phyloP scores from a whole-genome alignment of 2,888 invertebrate species.

The Philereme transversata region DNA sequence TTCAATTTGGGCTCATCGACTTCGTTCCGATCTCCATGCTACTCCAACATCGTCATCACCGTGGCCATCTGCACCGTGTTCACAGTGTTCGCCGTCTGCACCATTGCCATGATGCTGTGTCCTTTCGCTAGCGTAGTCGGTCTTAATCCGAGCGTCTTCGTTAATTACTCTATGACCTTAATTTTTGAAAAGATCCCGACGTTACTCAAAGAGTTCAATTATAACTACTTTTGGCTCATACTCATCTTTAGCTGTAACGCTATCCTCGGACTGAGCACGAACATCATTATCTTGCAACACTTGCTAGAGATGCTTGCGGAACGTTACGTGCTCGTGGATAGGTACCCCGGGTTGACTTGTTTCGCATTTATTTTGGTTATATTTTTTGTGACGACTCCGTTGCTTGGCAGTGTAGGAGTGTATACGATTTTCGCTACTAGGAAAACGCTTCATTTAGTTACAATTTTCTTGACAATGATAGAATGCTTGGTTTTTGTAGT shows the following conservation, averaged over 20 bases:
- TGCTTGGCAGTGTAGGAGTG: conserved; percentile 53
- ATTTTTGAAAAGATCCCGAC: conserved; percentile 64
- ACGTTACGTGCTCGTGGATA: conserved; percentile 45
- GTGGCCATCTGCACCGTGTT: conserved; percentile 48
- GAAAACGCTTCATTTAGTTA: conserved; percentile 42
- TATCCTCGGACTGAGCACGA: conserved; percentile 49
- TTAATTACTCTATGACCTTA: conserved; percentile 47
- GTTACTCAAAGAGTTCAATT: conserved; percentile 54
- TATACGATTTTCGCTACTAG: conserved; percentile 46
- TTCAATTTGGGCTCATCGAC: conserved; percentile 57
- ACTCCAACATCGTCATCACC: conserved; percentile 59
- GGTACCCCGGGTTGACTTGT: conserved; percentile 55
- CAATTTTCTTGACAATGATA: conserved; percentile 49
- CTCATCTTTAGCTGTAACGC: conserved; percentile 53
- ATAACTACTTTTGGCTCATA: conserved; percentile 54
- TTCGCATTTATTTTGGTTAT: conserved; percentile 43
- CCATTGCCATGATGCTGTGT: conserved; percentile 62
- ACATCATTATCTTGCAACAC: conserved; percentile 50
- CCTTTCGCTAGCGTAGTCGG: conserved; percentile 59
- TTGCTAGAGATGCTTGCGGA: conserved; percentile 51
- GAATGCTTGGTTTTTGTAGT: conserved; percentile 65
- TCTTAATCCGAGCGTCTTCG: conserved; percentile 41
- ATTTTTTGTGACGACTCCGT: conserved; percentile 59
- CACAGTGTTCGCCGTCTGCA: conserved; percentile 49
- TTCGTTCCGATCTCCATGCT: conserved; percentile 66